Conservation (phyloP, 2,888 invertebrate species). For the Tyria jacobaeae region DNA sequence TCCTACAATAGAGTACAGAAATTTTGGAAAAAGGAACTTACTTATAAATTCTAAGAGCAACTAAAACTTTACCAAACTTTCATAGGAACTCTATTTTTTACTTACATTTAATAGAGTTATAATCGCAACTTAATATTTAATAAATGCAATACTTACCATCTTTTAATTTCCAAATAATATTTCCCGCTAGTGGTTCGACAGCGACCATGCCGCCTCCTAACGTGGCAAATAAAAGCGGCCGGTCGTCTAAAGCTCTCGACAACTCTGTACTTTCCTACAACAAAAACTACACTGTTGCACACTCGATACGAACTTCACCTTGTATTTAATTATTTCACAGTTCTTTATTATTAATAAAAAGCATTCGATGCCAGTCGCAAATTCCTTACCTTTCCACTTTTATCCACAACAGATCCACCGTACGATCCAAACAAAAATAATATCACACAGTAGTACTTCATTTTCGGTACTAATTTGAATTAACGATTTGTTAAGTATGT, state of each 20-base stretch:
- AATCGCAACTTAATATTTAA: neutral
- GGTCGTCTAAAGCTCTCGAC: slow-evolving; percentile 89
- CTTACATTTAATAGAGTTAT: neutral
- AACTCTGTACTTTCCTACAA: slow-evolving; percentile 88
- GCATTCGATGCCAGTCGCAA: slow-evolving; percentile 56
- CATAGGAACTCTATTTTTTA: neutral
- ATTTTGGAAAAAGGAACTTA: neutral
- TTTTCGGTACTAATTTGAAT: slow-evolving; percentile 54
- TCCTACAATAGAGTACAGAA: neutral
- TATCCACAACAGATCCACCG: slow-evolving; percentile 67
- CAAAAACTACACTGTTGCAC: slow-evolving; percentile 43
- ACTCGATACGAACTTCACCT: slow-evolving; percentile 28
- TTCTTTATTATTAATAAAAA: slow-evolving; percentile 41
- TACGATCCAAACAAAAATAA: slow-evolving; percentile 69
- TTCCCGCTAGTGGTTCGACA: slow-evolving; percentile 94
- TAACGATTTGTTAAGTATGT: slow-evolving; percentile 32
- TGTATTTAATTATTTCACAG: slow-evolving; percentile 30
- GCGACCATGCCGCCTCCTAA: slow-evolving; percentile 97
- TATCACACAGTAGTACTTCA: slow-evolving; percentile 66
- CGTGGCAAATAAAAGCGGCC: slow-evolving; percentile 95
- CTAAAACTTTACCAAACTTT: neutral
- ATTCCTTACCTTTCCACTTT: slow-evolving; percentile 71
- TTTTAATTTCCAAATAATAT: slow-evolving; percentile 95
- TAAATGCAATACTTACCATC: slow-evolving; percentile 88
- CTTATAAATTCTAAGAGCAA: neutral